Evolutionary conservation across 2,888 invertebrate genomes (phyloP).

Genomic region (Pogonocherus hispidulus): DNA sequence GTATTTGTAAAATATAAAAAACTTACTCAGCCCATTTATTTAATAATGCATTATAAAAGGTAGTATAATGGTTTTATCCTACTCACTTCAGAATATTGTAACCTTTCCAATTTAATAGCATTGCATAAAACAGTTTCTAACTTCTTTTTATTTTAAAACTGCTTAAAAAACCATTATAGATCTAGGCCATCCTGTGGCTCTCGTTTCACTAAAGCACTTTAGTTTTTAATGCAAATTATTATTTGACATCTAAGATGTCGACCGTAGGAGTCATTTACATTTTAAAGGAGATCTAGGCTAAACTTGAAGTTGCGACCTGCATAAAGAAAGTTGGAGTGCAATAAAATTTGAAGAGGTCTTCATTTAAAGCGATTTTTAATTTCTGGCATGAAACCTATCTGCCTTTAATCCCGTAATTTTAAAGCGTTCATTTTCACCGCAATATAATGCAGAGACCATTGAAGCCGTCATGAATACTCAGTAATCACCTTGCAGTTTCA

Average conservation of each 20-base stretch:
- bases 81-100: too few relatives aligned
- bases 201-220: constrained; percentile 10
- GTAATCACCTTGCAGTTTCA: background rate
- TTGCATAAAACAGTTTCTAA: background rate
- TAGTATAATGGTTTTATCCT: too few relatives aligned
- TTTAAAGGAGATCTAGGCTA: constrained; percentile 27
- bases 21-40: too few relatives aligned
- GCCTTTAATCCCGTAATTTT: constrained; percentile 15
- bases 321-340: constrained; percentile 25
- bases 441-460: constrained; percentile 1
- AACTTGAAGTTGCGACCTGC: constrained; percentile 20
- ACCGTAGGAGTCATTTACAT: constrained; percentile 23
- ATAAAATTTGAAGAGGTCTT: constrained; percentile 24
- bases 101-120: too few relatives aligned
- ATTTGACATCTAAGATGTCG: constrained; percentile 26
- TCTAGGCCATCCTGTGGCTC: constrained; percentile 3
- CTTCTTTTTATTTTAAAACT: constrained; percentile 27
- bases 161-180: constrained; percentile 9
- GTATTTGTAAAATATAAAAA: too few relatives aligned
- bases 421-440: background rate
- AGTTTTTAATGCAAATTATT: constrained; percentile 32
- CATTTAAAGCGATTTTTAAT: constrained; percentile 24
- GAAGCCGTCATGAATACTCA: background rate
- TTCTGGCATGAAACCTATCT: constrained; percentile 7
- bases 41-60: too few relatives aligned